phyloP scores from a whole-genome alignment of 2,797 vertebrate species.

The Mustela erminea region DNA sequence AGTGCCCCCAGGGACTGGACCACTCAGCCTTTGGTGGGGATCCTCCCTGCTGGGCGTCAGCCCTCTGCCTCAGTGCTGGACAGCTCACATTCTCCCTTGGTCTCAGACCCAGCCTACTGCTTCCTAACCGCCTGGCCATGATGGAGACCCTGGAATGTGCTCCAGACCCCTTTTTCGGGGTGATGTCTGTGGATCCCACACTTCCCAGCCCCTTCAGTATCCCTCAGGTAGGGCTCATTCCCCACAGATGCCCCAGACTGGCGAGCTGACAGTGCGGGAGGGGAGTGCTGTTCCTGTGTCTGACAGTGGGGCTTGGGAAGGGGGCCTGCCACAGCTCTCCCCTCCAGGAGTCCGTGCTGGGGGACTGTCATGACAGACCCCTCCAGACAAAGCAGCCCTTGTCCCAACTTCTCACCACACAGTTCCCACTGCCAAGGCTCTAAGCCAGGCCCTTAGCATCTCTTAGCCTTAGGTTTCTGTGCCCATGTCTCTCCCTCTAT shows the following conservation, averaged over 20 bases:
- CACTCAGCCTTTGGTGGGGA: background rate
- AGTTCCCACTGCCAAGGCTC: background rate
- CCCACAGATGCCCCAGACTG: background rate
- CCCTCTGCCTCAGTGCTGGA: background rate
- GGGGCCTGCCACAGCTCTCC: background rate
- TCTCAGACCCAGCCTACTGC: slow-evolving; percentile 84
- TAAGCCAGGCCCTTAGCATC: background rate
- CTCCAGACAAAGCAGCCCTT: background rate
- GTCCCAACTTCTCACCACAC: background rate
- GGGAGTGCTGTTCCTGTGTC: background rate
- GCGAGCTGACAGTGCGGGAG: background rate
- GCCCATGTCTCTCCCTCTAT: background rate
- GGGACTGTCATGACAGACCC: background rate
- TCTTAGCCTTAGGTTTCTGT: background rate
- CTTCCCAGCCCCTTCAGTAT: slow-evolving; percentile 89
- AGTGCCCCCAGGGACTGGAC: slow-evolving; percentile 57
- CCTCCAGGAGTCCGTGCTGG: background rate
- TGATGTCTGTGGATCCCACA: slow-evolving; percentile 87
- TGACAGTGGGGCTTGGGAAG: background rate
- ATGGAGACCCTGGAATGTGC: slow-evolving; percentile 90
- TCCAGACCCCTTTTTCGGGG: slow-evolving; percentile 93
- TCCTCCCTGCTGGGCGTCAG: background rate
- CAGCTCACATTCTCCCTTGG: background rate
- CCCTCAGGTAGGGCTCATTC: slow-evolving; percentile 85
- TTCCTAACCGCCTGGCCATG: slow-evolving; percentile 87